Evolutionary conservation across 2,888 invertebrate genomes (phyloP), one percentile per base, ranked within the genome.

Genomic region (Hyalella azteca): DNA sequence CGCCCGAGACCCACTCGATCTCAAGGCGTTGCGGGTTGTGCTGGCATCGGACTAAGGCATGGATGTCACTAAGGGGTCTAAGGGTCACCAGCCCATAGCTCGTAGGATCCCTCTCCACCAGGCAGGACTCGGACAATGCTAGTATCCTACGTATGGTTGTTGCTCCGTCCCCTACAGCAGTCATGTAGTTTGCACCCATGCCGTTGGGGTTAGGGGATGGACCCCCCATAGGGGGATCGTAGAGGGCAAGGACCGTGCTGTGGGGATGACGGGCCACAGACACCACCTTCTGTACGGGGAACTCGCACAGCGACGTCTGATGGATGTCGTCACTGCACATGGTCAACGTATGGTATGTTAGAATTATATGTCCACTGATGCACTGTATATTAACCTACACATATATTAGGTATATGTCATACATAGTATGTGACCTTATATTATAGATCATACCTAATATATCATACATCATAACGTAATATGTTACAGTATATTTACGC

Each of bases 301-400:
- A 99, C 89, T 99, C 99, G 22, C 95, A 94, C 82, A 98, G 92
- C 0, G 98, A 98, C 3, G 98, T 99, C 87, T 98, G 92, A 87
- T 95, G 95, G 87, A 97, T 95, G 89, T 99, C 99, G 15, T 93
- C 93, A 87, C 97, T 97, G 88, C 84, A 92, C 1, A 26, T 4
- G 54, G 7, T 54, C 22, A 54, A 29, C 13, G 54, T 54, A 3
- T 5, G 22, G 3, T 11, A 2, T 26, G 26, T n/a, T n/a, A n/a
- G n/a, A n/a, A n/a, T n/a, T n/a, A n/a, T n/a, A n/a, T n/a, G n/a
- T n/a, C n/a, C n/a, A n/a, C n/a, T n/a, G n/a, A n/a, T n/a, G n/a
- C n/a, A n/a, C n/a, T n/a, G n/a, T n/a, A n/a, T n/a, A n/a, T n/a
- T n/a, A n/a, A n/a, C n/a, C n/a, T n/a, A n/a, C n/a, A n/a, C n/a